These are phyloP conservation scores for Heliothis virescens DNA, from an alignment of 1,140 invertebrate genomes.

Conservation along the genomic window DNA sequence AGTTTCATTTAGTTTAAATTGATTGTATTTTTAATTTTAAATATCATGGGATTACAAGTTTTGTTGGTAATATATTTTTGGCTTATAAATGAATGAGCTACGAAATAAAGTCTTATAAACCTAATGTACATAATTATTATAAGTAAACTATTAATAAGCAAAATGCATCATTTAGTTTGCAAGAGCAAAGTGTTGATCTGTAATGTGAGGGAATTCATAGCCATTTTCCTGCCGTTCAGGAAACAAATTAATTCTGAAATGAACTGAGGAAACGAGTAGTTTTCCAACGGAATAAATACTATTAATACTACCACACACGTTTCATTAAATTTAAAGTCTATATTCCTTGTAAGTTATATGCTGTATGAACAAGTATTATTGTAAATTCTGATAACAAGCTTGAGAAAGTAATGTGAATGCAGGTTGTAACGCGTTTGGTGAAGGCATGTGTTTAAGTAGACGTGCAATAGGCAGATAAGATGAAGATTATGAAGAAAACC, in stretches of 20 bases:
- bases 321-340: not conserved
- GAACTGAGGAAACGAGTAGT: not conserved
- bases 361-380: not conserved
- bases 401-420: too few relatives aligned
- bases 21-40: slow-evolving; percentile 12
- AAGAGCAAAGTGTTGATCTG: too few relatives aligned
- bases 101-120: too few relatives aligned
- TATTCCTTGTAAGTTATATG: not conserved
- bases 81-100: too few relatives aligned
- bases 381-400: not conserved
- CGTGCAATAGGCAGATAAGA: too few relatives aligned
- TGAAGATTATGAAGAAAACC: too few relatives aligned
- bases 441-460: too few relatives aligned
- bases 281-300: not conserved
- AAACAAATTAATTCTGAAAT: not conserved
- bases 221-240: not conserved
- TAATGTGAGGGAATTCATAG: not conserved
- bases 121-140: too few relatives aligned
- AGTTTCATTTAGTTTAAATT: slow-evolving; percentile 6
- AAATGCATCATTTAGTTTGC: too few relatives aligned
- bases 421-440: too few relatives aligned
- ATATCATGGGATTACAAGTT: not conserved
- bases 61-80: too few relatives aligned
- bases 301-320: not conserved
- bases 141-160: too few relatives aligned